A percentile compares a stretch with the other conserved stretches of the same genome.
Conservation (phyloP, 2,113 vertebrate genomes). For the Clarias batrachus region DNA sequence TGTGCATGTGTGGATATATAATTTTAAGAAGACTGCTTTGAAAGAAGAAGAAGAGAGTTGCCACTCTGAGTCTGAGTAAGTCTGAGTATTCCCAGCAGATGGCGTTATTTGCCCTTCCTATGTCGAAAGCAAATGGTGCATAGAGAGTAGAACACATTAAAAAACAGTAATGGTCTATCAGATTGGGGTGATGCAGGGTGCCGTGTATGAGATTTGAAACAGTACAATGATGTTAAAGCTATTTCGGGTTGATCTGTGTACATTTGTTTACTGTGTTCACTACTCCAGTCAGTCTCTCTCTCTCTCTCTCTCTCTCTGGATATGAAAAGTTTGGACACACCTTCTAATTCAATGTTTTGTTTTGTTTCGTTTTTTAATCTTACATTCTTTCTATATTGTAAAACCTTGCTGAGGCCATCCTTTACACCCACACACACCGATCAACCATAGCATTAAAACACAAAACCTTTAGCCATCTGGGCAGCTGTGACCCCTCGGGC, state of each 20-base stretch:
- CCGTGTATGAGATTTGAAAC: slow-evolving; percentile 6
- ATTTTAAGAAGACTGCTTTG: neutral
- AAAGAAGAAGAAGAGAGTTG: neutral
- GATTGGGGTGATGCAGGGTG: neutral
- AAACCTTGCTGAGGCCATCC: too few relatives aligned
- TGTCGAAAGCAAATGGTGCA: neutral
- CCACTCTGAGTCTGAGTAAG: neutral
- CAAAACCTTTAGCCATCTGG: too few relatives aligned
- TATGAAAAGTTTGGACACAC: too few relatives aligned
- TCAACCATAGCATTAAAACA: too few relatives aligned
- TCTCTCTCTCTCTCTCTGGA: neutral
- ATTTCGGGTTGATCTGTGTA: neutral
- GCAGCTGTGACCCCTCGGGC: too few relatives aligned
- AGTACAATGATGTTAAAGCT: neutral
- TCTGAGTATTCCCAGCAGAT: slow-evolving; percentile 36
- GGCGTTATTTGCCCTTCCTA: slow-evolving; percentile 39
- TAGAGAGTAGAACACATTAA: neutral
- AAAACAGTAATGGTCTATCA: neutral
- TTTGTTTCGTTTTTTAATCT: too few relatives aligned
- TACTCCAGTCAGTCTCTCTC: neutral
- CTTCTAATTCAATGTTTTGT: too few relatives aligned
- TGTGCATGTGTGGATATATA: too few relatives aligned
- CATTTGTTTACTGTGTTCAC: neutral
- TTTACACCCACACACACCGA: too few relatives aligned
- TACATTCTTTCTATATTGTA: too few relatives aligned